A percentile compares a stretch with the other conserved stretches of the same genome.
phyloP scores from a whole-genome alignment of 1,140 invertebrate genomes.

The Pachypeltis micranthus region DNA sequence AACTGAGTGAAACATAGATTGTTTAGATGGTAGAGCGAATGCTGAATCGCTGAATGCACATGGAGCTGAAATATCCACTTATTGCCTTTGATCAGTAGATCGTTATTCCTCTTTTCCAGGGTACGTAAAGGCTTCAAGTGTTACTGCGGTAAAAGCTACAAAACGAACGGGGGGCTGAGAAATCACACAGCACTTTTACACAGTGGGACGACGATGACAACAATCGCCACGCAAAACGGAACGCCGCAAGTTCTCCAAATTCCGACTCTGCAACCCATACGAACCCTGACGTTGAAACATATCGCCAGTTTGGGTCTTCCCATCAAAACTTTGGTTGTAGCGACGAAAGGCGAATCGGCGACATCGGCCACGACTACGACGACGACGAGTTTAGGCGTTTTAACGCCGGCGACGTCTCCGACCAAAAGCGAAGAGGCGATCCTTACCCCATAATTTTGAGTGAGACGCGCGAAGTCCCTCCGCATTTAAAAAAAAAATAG shows the following conservation, averaged over 20 bases:
- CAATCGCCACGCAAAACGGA: constrained; percentile 25
- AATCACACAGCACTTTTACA: constrained; percentile 52
- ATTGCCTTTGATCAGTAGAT: too few species aligned
- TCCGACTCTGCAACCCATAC: constrained; percentile 24
- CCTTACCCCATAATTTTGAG: neutral
- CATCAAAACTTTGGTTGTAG: constrained; percentile 28
- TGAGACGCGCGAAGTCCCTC: too few species aligned
- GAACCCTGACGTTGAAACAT: constrained; percentile 28
- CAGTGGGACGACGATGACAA: constrained; percentile 32
- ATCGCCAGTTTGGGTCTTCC: constrained; percentile 28
- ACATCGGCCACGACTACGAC: constrained; percentile 31
- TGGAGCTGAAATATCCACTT: too few species aligned
- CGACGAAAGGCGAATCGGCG: constrained; percentile 21
- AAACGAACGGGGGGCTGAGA: constrained; percentile 59
- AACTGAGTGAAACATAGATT: too few species aligned
- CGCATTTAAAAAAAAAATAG: too few species aligned
- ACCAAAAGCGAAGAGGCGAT: neutral
- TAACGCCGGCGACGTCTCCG: constrained; percentile 42
- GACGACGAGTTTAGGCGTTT: constrained; percentile 35
- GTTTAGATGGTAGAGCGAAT: too few species aligned
- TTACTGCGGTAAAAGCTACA: constrained; percentile 72
- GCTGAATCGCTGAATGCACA: too few species aligned
- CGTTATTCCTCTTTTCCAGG: constrained; percentile 39
- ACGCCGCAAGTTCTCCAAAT: constrained; percentile 26
- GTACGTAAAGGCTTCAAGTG: constrained; percentile 65